phyloP scores from a whole-genome alignment of 2,113 vertebrate species.

The Nycticorax nycticorax region DNA sequence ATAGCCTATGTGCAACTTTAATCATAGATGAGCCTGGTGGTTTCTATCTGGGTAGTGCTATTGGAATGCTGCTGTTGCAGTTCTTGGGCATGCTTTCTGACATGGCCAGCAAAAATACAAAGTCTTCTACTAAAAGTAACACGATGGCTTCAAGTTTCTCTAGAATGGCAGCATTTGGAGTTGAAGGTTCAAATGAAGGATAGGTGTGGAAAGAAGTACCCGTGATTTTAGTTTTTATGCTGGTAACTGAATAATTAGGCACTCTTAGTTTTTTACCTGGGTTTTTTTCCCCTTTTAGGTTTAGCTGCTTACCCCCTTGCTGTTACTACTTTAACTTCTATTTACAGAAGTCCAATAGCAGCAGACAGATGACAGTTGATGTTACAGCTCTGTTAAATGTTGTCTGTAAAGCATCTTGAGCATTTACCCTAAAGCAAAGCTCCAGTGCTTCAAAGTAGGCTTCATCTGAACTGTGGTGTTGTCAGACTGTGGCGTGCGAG shows the following conservation, averaged over 20 bases:
- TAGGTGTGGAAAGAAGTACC: neutral
- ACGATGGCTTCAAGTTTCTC: neutral
- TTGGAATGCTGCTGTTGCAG: neutral
- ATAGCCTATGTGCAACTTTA: neutral
- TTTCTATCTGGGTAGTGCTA: neutral
- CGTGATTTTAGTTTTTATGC: neutral
- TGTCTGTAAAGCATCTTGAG: neutral
- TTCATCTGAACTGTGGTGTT: neutral
- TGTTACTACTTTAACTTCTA: neutral
- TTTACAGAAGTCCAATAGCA: neutral
- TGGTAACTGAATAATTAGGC: neutral
- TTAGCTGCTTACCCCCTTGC: neutral
- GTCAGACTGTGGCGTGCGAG: neutral
- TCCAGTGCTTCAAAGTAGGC: neutral
- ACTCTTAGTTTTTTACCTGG: neutral
- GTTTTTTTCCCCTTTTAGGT: neutral
- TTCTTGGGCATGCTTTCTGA: neutral
- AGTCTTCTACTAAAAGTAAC: neutral
- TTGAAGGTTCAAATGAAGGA: neutral
- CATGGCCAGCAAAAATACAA: neutral
- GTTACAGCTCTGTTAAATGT: neutral
- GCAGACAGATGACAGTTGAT: neutral
- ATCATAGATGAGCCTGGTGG: neutral
- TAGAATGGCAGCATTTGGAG: neutral
- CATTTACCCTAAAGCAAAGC: neutral